phyloP scores from a whole-genome alignment of 2,113 vertebrate genomes.

The Progne subis region DNA sequence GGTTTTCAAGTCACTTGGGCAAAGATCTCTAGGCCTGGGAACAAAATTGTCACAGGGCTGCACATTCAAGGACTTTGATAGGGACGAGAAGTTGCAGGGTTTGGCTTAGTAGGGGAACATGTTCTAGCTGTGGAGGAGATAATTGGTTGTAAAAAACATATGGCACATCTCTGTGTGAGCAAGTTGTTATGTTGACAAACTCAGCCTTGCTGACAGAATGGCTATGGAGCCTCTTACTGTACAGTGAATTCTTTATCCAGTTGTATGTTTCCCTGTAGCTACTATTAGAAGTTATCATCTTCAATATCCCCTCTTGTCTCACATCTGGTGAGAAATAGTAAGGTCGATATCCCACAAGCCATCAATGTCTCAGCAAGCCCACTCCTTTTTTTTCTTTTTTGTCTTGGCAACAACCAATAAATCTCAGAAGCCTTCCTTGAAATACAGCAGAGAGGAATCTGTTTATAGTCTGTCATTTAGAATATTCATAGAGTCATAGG shows the following conservation, averaged over 20 bases:
- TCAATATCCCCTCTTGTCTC: not conserved
- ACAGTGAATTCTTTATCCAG: not conserved
- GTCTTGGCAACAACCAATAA: not conserved
- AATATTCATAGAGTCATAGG: not conserved
- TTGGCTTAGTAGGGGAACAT: not conserved
- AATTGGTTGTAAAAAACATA: constrained; percentile 54
- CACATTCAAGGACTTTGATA: not conserved
- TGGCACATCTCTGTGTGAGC: constrained; percentile 32
- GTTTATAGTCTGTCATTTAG: not conserved
- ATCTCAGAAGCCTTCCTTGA: not conserved
- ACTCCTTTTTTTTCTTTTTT: not conserved
- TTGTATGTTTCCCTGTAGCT: not conserved
- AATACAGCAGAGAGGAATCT: not conserved
- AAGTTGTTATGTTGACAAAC: constrained; percentile 33
- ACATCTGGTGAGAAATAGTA: constrained; percentile 3
- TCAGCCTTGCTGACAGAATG: not conserved
- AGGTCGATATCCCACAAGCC: not conserved
- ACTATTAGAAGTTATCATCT: not conserved
- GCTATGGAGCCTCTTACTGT: not conserved
- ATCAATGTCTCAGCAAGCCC: not conserved
- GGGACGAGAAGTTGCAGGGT: not conserved
- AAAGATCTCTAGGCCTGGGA: not conserved
- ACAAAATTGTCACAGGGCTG: not conserved
- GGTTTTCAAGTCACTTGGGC: not conserved
- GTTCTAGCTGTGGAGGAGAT: constrained; percentile 39